These are phyloP conservation scores for Platypus cylindrus DNA, from an alignment of 2,888 invertebrate species.

Conservation along the genomic window DNA sequence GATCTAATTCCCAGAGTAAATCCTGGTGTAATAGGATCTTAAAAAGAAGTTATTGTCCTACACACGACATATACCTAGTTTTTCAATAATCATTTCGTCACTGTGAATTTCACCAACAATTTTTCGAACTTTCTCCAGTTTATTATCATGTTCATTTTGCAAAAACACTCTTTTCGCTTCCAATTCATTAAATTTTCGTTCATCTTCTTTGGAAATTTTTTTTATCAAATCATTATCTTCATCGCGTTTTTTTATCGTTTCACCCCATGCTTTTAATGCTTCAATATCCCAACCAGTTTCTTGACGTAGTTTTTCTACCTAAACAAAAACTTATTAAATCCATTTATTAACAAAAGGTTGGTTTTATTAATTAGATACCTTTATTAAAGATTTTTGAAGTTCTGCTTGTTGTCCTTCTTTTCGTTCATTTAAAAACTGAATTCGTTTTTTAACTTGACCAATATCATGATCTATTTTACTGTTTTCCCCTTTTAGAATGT, in stretches of 20 bases:
- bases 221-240: slow-evolving; percentile 59
- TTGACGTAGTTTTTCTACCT: slow-evolving; percentile 47
- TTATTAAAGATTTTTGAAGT: slow-evolving; percentile 38
- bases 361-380: slow-evolving; percentile 8
- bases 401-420: slow-evolving; percentile 38
- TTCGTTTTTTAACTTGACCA: slow-evolving; percentile 38
- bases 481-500: slow-evolving; percentile 34
- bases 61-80: slow-evolving; percentile 22
- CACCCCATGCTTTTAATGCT: slow-evolving; percentile 58
- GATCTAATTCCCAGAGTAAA: too few relatives aligned
- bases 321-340: too few relatives aligned
- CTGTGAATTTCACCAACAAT: slow-evolving; percentile 41
- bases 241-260: slow-evolving; percentile 53
- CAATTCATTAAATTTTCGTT: slow-evolving; percentile 48
- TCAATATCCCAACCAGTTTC: slow-evolving; percentile 57
- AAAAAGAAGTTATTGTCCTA: neutral
- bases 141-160: slow-evolving; percentile 36
- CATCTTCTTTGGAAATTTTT: slow-evolving; percentile 58
- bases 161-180: slow-evolving; percentile 43
- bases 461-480: slow-evolving; percentile 36
- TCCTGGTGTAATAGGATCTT: neutral
- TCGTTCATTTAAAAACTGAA: slow-evolving; percentile 34
- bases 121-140: slow-evolving; percentile 35
- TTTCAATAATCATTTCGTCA: slow-evolving; percentile 38
- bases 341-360: too few relatives aligned